These are phyloP conservation scores for Craseonycteris thonglongyai DNA, from an alignment of 2,113 vertebrate species.

Conservation along the genomic window DNA sequence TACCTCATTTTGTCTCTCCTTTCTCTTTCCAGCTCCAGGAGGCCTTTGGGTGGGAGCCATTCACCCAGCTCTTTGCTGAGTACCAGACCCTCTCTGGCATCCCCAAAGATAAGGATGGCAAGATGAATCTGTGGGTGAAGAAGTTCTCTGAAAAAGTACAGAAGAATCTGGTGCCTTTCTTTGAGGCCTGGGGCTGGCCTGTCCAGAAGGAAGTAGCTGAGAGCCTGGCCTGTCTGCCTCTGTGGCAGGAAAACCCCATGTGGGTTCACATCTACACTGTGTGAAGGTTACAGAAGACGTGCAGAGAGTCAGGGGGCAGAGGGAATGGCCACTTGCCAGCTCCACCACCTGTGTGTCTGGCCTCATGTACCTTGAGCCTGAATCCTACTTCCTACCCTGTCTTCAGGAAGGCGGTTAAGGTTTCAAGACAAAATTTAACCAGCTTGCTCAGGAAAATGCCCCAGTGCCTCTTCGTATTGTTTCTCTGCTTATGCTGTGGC, in stretches of 20 bases:
- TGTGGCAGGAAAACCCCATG: conserved; percentile 83
- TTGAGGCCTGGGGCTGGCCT: conserved; percentile 86
- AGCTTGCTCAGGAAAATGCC: neutral
- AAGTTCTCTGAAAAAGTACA: conserved; percentile 80
- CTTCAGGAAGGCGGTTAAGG: neutral
- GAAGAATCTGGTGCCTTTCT: conserved; percentile 82
- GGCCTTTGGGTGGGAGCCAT: conserved; percentile 84
- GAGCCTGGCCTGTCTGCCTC: conserved; percentile 75
- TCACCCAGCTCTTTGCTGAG: conserved; percentile 80
- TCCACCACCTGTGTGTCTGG: rapidly evolving
- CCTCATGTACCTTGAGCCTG: neutral
- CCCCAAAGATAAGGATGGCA: conserved; percentile 72
- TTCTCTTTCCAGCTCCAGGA: conserved; percentile 80
- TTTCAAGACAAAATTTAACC: too few species aligned
- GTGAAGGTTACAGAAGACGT: rapidly evolving
- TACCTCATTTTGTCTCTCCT: neutral
- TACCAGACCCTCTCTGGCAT: conserved; percentile 75
- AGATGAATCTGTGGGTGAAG: conserved; percentile 85
- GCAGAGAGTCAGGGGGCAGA: neutral
- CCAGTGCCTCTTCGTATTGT: neutral
- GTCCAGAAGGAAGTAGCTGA: conserved; percentile 69
- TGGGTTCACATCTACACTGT: neutral
- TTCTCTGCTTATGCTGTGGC: rapidly evolving
- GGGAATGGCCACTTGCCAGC: rapidly evolving
- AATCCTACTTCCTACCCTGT: neutral